Conservation (phyloP, 2,113 vertebrate species). For the Stercorarius parasiticus region DNA sequence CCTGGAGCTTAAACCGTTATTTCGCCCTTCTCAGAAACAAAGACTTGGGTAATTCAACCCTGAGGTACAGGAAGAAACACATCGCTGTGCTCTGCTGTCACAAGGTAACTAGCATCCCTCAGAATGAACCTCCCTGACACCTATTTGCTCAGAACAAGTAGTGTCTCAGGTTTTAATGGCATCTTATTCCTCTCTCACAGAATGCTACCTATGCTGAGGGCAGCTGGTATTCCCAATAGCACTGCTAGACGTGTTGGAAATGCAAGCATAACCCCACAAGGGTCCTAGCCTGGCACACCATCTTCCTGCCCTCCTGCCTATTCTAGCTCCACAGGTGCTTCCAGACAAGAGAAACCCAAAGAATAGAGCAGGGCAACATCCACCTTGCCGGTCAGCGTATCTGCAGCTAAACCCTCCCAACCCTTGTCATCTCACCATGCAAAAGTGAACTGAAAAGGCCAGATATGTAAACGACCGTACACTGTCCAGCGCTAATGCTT, state of each 20-base stretch:
- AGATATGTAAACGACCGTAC: fast-evolving
- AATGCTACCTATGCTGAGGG: neutral
- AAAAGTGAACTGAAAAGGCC: neutral
- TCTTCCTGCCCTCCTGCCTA: neutral
- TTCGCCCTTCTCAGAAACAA: neutral
- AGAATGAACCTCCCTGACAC: neutral
- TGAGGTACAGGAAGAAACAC: neutral
- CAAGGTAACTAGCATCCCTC: neutral
- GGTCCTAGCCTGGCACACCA: neutral
- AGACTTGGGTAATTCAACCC: neutral
- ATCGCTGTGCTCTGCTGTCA: neutral
- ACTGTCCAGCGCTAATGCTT: fast-evolving
- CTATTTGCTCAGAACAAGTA: neutral
- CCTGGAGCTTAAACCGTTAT: neutral
- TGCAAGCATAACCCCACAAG: neutral
- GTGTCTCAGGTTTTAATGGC: neutral
- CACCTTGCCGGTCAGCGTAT: fast-evolving
- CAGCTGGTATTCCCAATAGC: neutral
- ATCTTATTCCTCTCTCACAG: neutral
- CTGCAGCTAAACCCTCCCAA: neutral
- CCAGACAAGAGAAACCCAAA: neutral
- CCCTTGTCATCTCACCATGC: neutral
- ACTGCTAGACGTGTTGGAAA: neutral
- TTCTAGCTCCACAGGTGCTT: neutral
- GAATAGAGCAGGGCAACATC: neutral